A percentile compares a stretch with the other conserved stretches of the same genome.
Evolutionary conservation across 2,113 vertebrate genomes (phyloP).

Genomic region (Chaenocephalus aceratus): DNA sequence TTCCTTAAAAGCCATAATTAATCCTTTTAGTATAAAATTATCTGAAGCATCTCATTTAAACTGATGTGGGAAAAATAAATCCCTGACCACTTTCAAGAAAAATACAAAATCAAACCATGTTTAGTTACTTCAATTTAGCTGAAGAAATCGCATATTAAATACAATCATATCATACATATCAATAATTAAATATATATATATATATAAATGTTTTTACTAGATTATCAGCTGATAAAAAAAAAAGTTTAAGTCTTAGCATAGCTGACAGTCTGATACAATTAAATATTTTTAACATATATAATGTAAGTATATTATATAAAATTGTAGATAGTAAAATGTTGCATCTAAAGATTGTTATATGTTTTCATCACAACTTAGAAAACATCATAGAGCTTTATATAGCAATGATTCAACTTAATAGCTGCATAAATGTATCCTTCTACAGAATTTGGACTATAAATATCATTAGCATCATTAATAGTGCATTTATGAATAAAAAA

Average conservation of each 20-base stretch:
- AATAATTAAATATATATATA: background rate
- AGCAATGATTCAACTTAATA: background rate
- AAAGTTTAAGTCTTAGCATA: background rate
- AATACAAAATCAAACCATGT: conserved; percentile 18
- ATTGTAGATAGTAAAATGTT: background rate
- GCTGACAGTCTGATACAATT: background rate
- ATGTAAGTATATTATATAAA: too few species aligned
- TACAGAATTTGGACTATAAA: background rate
- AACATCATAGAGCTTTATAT: background rate
- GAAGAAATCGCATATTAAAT: conserved; percentile 1
- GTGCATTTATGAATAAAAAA: background rate
- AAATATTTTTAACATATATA: background rate
- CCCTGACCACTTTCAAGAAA: background rate
- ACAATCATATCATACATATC: background rate
- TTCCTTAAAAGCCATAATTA: conserved; percentile 11
- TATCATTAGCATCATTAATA: background rate
- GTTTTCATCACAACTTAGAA: background rate
- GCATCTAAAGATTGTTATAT: background rate
- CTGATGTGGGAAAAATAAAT: background rate
- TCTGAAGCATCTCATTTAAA: conserved; percentile 22
- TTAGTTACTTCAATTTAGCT: background rate
- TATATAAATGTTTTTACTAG: background rate
- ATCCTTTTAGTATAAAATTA: background rate
- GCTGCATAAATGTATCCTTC: background rate
- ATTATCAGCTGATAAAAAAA: background rate